phyloP scores from a whole-genome alignment of 2,797 vertebrate genomes.

The Artibeus jamaicensis region DNA sequence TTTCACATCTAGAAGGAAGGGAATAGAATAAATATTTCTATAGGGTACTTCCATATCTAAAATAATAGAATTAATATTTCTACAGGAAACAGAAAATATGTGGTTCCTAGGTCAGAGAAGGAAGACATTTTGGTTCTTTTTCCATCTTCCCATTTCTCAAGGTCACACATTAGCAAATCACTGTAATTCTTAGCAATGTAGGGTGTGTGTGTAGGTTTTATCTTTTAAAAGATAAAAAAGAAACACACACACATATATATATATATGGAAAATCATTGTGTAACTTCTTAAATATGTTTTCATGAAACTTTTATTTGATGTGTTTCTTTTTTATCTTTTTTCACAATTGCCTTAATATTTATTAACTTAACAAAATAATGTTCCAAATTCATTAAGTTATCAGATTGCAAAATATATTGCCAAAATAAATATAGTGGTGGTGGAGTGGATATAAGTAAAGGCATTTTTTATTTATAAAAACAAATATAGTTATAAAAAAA shows the following conservation, averaged over 20 bases:
- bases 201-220: too few relatives aligned
- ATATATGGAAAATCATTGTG: background rate
- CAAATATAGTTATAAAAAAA: background rate
- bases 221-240: too few relatives aligned
- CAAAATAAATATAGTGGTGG: background rate
- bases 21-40: background rate
- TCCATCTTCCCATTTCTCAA: background rate
- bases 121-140: background rate
- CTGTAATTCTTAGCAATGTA: background rate
- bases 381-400: background rate
- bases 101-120: background rate
- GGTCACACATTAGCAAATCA: background rate
- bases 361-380: background rate
- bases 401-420: background rate
- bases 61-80: background rate
- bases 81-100: background rate
- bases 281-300: background rate
- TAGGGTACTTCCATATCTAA: too few relatives aligned
- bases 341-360: background rate
- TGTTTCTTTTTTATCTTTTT: background rate
- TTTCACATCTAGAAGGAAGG: background rate
- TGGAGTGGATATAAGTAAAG: background rate
- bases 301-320: background rate
- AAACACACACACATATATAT: too few relatives aligned
- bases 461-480: background rate